Conservation (phyloP, 1,140 invertebrate genomes). For the Drosophila ironensis region DNA sequence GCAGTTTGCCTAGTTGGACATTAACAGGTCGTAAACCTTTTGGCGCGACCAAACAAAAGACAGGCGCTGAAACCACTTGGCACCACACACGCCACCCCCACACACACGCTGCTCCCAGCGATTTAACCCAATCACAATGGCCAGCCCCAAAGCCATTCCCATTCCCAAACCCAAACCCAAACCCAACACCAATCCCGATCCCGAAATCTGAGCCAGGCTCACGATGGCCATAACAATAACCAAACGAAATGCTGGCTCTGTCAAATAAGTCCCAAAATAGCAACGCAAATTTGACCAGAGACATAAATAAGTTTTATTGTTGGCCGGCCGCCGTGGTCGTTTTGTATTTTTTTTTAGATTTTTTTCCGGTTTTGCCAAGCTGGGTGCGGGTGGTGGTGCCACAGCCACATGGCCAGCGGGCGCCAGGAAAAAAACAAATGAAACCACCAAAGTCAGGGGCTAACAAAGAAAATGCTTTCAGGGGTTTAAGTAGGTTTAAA, state of each 20-base stretch:
- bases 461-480: background rate
- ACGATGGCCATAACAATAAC: conserved; percentile 48
- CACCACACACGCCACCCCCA: conserved; percentile 11
- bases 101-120: conserved; percentile 7
- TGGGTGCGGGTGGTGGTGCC: conserved; percentile 52
- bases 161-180: background rate
- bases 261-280: conserved; percentile 79
- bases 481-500: background rate
- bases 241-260: conserved; percentile 73
- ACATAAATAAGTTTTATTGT: conserved; percentile 81
- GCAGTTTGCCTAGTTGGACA: conserved; percentile 75
- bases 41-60: conserved; percentile 75
- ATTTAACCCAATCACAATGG: background rate
- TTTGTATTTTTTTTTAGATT: conserved; percentile 16
- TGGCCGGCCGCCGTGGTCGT: conserved; percentile 23
- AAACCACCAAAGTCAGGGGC: conserved; percentile 3
- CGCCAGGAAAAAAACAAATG: conserved; percentile 14
- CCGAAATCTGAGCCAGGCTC: conserved; percentile 59
- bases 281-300: conserved; percentile 73
- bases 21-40: conserved; percentile 81
- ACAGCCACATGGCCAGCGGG: conserved; percentile 51
- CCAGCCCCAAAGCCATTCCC: background rate
- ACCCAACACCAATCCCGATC: background rate
- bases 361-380: conserved; percentile 2
- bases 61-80: conserved; percentile 71